Evolutionary conservation across 2,113 vertebrate genomes (phyloP).

Genomic region (Hypocryptadius cinnamomeus): DNA sequence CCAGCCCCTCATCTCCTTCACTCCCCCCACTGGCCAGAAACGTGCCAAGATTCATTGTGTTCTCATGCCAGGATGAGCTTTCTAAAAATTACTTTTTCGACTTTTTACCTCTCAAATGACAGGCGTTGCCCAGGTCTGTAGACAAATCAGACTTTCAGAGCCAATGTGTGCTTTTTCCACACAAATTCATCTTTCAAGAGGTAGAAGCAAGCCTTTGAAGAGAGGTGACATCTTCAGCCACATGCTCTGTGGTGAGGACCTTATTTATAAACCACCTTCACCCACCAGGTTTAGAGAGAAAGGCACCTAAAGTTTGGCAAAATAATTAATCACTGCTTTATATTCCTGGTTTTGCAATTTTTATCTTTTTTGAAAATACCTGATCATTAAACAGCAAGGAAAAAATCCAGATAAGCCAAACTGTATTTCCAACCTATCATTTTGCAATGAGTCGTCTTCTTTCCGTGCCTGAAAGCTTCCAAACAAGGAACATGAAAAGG

Average conservation of each 20-base stretch:
- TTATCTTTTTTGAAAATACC: not conserved
- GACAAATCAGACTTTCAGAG: not conserved
- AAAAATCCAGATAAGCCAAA: not conserved
- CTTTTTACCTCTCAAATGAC: not conserved
- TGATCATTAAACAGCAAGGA: not conserved
- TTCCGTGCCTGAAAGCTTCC: not conserved
- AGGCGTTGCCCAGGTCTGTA: not conserved
- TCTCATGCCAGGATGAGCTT: not conserved
- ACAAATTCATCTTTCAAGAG: not conserved
- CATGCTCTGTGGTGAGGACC: accelerated
- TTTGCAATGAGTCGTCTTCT: not conserved
- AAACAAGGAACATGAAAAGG: not conserved
- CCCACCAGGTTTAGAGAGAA: not conserved
- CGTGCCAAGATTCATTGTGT: not conserved
- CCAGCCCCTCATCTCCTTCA: not conserved
- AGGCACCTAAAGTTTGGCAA: not conserved
- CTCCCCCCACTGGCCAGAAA: accelerated
- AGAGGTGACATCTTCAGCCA: not conserved
- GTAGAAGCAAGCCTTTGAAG: not conserved
- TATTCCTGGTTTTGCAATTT: not conserved
- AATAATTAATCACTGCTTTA: not conserved
- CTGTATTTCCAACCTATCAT: not conserved
- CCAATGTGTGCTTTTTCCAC: accelerated
- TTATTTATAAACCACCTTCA: not conserved
- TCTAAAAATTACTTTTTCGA: not conserved